Base-by-base conservation (phyloP, 2,113 vertebrate genomes). In the Cinclus cinclus region DNA sequence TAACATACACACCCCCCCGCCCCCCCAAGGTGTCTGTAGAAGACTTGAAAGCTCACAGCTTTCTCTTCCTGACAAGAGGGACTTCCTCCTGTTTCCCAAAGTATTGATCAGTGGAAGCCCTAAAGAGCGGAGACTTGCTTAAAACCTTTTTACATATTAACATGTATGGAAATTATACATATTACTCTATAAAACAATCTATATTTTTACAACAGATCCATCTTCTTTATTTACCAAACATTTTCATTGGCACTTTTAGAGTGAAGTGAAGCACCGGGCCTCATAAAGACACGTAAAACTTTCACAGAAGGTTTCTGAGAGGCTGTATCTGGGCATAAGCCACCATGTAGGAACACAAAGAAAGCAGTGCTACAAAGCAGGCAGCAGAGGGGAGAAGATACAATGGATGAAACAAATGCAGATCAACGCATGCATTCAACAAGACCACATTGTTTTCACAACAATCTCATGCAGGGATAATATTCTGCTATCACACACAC, bases 301-400 rank as follows among this genome's bases (percentile, higher is more conserved):
- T 75, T 31, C 33, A 67, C 0, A 0, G 52, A 56, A 31, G 17
- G 11, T 83, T 81, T 90, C 35, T 79, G 47, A 87, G 50, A 74
- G 28, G 35, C 24, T 62, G 18, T 23, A 64, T 17, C 55, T 63
- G 55, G 22, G n/a, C 27, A 33, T 62, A 46, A 59, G 50, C 46
- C 42, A 70, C 44, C 39, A 30, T 0, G 6, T 2, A 70, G 28
- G 10, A 65, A 67, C 1, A 2, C 2, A 1, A 82, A 70, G 77
- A 70, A 89, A 87, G 47, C 50, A 74, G 58, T 16, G 25, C 28
- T 42, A 90, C 25, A 91, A 79, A 74, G 3, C 35, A 74, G 42
- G 50, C 30, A 65, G 42, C 6, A 86, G 46, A 83, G 33, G 49
- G 37, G 39, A 92, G 50, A 88, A 79, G 84, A 88, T 24, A 82